These are phyloP conservation scores for Galeopsomyia nigrocyanea DNA, from an alignment of 2,888 invertebrate species.

Conservation along the genomic window DNA sequence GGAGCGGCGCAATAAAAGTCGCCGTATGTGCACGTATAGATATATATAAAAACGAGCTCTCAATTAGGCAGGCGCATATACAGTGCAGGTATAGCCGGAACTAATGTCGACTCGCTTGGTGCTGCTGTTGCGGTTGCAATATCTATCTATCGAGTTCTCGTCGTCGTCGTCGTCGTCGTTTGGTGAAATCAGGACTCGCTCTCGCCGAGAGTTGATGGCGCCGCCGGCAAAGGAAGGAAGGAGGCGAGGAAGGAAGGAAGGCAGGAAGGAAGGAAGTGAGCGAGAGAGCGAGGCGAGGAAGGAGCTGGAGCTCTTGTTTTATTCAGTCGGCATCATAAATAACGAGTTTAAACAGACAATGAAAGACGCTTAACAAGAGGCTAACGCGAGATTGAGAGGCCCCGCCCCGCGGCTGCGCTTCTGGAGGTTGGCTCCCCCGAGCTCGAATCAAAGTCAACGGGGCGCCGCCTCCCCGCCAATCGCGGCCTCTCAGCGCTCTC, in stretches of 20 bases:
- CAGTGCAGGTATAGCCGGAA: neutral
- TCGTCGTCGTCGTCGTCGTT: too few species aligned
- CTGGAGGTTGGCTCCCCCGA: constrained; percentile 33
- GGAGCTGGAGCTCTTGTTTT: constrained; percentile 64
- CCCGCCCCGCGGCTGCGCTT: constrained; percentile 58
- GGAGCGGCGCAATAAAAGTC: too few species aligned
- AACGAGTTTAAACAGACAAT: constrained; percentile 70
- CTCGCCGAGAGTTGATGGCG: too few species aligned
- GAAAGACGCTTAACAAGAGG: constrained; percentile 70
- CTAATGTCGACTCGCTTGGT: neutral
- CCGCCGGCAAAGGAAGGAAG: too few species aligned
- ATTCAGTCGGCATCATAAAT: constrained; percentile 70
- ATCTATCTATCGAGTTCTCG: too few species aligned
- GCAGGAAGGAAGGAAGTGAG: neutral
- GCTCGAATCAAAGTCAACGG: constrained; percentile 48
- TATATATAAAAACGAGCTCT: neutral
- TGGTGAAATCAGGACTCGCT: too few species aligned
- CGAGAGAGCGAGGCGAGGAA: neutral
- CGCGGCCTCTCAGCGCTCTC: constrained; percentile 16
- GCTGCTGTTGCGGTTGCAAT: neutral
- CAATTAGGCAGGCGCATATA: neutral
- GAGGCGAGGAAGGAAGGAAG: too few species aligned
- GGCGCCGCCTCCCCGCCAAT: constrained; percentile 39
- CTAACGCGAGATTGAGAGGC: constrained; percentile 70
- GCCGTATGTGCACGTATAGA: too few species aligned